phyloP scores from a whole-genome alignment of 2,888 invertebrate genomes.

The Plebejus melissa region DNA sequence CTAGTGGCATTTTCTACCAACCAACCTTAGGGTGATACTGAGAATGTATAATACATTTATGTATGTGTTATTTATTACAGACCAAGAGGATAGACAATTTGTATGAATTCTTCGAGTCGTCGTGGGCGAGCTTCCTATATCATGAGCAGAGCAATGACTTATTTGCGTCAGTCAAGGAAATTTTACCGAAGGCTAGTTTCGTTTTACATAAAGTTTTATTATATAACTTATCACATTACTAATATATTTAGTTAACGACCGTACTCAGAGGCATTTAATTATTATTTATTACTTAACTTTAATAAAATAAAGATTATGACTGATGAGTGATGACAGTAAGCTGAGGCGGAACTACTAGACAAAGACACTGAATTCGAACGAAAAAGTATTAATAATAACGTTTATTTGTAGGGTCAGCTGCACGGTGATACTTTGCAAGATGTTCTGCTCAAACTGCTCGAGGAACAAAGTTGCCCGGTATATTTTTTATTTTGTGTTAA shows the following conservation, averaged over 20 bases:
- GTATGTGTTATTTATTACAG: conserved; percentile 43
- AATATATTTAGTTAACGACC: no score
- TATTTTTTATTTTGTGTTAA: not conserved
- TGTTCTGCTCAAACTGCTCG: conserved; percentile 43
- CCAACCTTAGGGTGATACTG: no score
- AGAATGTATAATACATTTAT: no score
- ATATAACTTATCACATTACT: no score
- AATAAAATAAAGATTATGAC: not conserved
- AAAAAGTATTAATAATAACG: not conserved
- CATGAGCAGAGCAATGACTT: conserved; percentile 77
- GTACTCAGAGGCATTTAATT: no score
- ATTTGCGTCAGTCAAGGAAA: conserved; percentile 63
- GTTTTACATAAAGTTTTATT: not conserved
- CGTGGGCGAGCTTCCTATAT: conserved; percentile 82
- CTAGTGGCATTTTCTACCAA: no score
- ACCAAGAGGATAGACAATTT: conserved; percentile 81
- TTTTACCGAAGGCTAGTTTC: conserved; percentile 57
- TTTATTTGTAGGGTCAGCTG: conserved; percentile 44
- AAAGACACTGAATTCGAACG: not conserved
- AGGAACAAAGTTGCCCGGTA: conserved; percentile 33
- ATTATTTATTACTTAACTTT: no score
- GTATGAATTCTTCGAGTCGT: conserved; percentile 81
- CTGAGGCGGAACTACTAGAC: no score
- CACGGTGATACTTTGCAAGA: conserved; percentile 52
- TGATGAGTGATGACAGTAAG: no score